Evolutionary conservation across 2,888 invertebrate genomes (phyloP).

Genomic region (Drosophila neutralis): DNA sequence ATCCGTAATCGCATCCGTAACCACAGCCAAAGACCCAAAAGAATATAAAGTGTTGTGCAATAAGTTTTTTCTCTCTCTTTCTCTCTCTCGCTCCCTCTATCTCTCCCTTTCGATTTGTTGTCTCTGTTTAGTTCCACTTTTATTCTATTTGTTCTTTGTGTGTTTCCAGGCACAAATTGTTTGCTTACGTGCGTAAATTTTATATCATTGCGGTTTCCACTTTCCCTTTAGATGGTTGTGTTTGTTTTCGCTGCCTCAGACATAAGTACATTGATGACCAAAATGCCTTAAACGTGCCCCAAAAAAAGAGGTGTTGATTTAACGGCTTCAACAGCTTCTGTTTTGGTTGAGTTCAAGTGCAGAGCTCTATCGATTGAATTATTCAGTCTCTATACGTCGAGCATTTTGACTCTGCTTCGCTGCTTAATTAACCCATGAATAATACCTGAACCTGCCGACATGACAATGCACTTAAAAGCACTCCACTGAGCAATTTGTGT

Average conservation of each 20-base stretch:
- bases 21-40: constrained; percentile 18
- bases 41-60: constrained; percentile 23
- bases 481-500: constrained; percentile 44
- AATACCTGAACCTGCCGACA: constrained; percentile 27
- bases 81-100: too few relatives aligned
- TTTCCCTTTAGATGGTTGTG: not conserved
- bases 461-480: constrained; percentile 39
- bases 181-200: constrained; percentile 71
- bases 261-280: constrained; percentile 25
- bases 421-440: constrained; percentile 16
- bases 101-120: not conserved
- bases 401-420: not conserved
- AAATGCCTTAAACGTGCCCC: constrained; percentile 29
- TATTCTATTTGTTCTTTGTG: constrained; percentile 11
- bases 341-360: not conserved
- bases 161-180: constrained; percentile 46
- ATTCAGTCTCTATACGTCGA: constrained; percentile 1
- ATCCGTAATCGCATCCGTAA: constrained; percentile 34
- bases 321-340: not conserved
- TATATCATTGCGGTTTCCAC: constrained; percentile 60
- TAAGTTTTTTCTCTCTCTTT: constrained; percentile 8
- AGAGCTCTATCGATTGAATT: constrained; percentile 2
- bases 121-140: constrained; percentile 17
- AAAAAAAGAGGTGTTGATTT: constrained; percentile 26
- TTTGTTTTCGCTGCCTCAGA: not conserved